A percentile compares a stretch with the other conserved stretches of the same genome.
Conservation (phyloP, 2,888 invertebrate genomes). For the Leptura quadrifasciata region DNA sequence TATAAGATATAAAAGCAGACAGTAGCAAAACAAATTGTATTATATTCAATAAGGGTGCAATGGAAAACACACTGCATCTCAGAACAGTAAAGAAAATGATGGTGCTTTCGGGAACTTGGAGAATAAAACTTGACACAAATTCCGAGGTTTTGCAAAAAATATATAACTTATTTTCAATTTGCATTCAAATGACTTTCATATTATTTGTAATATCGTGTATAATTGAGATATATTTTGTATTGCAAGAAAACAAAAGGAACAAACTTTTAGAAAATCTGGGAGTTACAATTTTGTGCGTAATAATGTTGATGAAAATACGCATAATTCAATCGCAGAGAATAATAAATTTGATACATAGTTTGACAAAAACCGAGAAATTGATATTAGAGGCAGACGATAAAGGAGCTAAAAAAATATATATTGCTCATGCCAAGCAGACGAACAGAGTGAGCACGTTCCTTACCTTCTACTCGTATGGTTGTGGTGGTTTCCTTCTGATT, state of each 20-base stretch:
- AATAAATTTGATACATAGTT: neutral
- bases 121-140: conserved; percentile 27
- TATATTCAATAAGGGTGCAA: neutral
- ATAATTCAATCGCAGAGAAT: neutral
- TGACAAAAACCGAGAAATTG: neutral
- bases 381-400: neutral
- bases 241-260: too few species aligned
- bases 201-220: neutral
- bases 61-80: neutral
- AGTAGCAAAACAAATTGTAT: neutral
- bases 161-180: neutral
- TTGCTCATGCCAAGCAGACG: neutral
- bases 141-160: conserved; percentile 17
- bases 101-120: conserved; percentile 33
- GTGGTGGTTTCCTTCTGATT: neutral
- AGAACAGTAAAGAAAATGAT: conserved; percentile 11
- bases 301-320: conserved; percentile 3
- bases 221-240: neutral
- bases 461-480: neutral
- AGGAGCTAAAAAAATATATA: neutral
- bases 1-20: neutral
- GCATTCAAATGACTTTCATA: neutral
- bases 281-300: neutral
- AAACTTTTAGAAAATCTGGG: neutral
- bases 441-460: neutral